Conservation (phyloP, 1,140 invertebrate species). For the Chymomyza costata region DNA sequence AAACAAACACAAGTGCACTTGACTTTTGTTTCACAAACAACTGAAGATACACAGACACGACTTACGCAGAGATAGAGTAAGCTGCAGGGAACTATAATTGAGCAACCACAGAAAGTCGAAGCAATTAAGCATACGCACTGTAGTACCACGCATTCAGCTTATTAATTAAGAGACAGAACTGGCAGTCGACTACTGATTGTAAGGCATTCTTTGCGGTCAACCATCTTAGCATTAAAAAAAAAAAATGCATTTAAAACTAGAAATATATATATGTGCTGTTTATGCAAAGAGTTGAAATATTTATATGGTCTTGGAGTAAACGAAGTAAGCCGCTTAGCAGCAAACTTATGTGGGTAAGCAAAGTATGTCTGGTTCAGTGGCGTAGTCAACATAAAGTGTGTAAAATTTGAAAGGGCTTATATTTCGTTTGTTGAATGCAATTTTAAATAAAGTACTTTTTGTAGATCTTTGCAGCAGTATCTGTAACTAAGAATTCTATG, state of each 20-base stretch:
- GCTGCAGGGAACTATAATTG: neutral
- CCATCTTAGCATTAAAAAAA: slow-evolving; percentile 1
- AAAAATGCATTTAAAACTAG: too few species aligned
- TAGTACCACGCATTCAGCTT: slow-evolving; percentile 26
- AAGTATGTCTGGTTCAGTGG: too few species aligned
- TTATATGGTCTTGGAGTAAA: too few species aligned
- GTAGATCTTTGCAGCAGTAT: too few species aligned
- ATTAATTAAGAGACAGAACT: slow-evolving; percentile 58
- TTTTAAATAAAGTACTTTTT: too few species aligned
- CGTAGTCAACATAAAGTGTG: too few species aligned
- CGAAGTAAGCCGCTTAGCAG: slow-evolving; percentile 7
- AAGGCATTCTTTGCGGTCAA: slow-evolving; percentile 9
- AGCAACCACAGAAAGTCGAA: slow-evolving; percentile 5
- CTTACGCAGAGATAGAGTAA: neutral
- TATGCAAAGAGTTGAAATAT: too few species aligned
- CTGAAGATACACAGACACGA: neutral
- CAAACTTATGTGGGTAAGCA: too few species aligned
- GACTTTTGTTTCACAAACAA: slow-evolving; percentile 59
- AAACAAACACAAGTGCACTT: slow-evolving; percentile 33
- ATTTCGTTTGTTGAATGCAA: too few species aligned
- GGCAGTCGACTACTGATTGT: slow-evolving; percentile 9
- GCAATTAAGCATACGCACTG: slow-evolving; percentile 40
- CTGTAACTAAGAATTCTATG: too few species aligned
- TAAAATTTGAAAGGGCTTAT: too few species aligned
- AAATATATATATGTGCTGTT: too few species aligned